A percentile compares a stretch with the other conserved stretches of the same genome.
Evolutionary conservation across 2,113 vertebrate species (phyloP).

Genomic region (Notechis scutatus): DNA sequence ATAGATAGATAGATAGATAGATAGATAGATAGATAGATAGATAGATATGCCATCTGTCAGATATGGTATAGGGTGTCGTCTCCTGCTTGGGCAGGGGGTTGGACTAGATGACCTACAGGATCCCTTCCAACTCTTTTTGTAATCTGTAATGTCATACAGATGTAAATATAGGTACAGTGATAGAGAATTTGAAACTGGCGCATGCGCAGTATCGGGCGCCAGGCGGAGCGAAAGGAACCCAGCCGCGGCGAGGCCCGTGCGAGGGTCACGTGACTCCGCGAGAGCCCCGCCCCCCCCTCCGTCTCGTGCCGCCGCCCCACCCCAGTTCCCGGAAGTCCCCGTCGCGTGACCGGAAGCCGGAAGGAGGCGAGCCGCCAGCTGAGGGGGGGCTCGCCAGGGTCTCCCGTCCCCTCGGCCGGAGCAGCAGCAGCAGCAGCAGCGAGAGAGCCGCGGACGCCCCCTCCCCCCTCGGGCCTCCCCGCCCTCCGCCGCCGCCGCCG

Average conservation of each 20-base stretch:
- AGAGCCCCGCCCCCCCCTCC: not conserved
- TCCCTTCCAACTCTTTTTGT: too few species aligned
- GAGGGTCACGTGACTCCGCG: not conserved
- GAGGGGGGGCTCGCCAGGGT: not conserved
- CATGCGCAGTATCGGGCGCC: not conserved
- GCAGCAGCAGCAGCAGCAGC: not conserved
- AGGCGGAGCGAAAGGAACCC: not conserved
- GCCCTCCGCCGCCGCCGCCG: conserved; percentile 51
- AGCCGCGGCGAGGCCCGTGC: not conserved
- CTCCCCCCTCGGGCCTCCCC: conserved; percentile 34
- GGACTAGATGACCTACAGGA: too few species aligned
- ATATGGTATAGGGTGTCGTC: too few species aligned
- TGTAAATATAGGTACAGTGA: too few species aligned
- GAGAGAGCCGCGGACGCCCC: conserved; percentile 34
- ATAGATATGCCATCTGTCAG: too few species aligned
- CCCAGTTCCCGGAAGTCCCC: not conserved
- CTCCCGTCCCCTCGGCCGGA: not conserved
- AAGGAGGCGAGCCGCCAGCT: not conserved
- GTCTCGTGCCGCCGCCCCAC: not conserved
- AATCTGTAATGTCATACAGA: too few species aligned
- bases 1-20: too few species aligned
- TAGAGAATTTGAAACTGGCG: not conserved
- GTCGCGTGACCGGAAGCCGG: not conserved
- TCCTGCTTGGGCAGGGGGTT: too few species aligned
- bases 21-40: too few species aligned